phyloP scores from a whole-genome alignment of 2,113 vertebrate species.

The Xyrauchen texanus region DNA sequence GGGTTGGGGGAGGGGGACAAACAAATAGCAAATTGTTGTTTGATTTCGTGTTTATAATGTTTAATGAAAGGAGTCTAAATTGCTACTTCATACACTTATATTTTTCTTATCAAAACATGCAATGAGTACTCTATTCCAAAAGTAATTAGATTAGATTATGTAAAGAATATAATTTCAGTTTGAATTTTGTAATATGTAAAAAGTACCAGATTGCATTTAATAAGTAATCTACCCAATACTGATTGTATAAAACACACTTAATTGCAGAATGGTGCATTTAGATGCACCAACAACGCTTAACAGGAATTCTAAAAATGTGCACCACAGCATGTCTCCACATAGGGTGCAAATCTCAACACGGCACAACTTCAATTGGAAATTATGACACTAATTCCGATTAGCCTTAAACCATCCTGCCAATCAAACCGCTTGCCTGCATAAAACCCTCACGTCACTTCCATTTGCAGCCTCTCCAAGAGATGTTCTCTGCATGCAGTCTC shows the following conservation, averaged over 20 bases:
- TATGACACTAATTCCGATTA: constrained; percentile 34
- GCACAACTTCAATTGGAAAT: constrained; percentile 9
- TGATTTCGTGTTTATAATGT: too few relatives aligned
- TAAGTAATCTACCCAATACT: too few relatives aligned
- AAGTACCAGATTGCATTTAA: too few relatives aligned
- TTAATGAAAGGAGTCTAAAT: too few relatives aligned
- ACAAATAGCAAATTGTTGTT: too few relatives aligned
- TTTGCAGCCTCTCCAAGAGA: constrained; percentile 21
- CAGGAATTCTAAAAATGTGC: constrained; percentile 27
- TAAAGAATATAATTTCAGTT: too few relatives aligned
- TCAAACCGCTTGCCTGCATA: neutral
- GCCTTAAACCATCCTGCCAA: constrained; percentile 25
- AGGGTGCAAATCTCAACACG: constrained; percentile 19
- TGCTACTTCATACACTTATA: too few relatives aligned
- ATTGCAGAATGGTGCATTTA: neutral
- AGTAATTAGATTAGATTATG: too few relatives aligned
- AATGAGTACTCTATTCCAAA: too few relatives aligned
- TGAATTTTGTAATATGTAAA: too few relatives aligned
- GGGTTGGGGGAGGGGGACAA: too few relatives aligned
- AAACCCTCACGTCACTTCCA: neutral
- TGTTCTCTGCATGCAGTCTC: constrained; percentile 28
- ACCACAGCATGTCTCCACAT: neutral
- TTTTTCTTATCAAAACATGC: too few relatives aligned
- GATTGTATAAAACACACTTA: neutral
- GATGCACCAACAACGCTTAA: constrained; percentile 18